phyloP scores from a whole-genome alignment of 2,888 invertebrate genomes.

The Ctena decussata region DNA sequence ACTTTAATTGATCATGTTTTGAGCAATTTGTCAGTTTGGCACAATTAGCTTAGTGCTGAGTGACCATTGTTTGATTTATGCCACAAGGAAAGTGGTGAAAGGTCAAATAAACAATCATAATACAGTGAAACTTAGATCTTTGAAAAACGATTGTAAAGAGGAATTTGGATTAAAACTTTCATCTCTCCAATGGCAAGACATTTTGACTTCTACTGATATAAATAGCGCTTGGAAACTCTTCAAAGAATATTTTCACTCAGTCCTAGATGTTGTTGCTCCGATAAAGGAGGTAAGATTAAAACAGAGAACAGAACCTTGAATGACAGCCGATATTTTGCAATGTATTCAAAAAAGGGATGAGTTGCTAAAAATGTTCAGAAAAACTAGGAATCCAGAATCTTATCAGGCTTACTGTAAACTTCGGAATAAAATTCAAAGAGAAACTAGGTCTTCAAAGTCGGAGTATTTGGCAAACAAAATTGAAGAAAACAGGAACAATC shows the following conservation, averaged over 20 bases:
- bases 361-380: constrained; percentile 11
- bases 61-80: no score
- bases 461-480: constrained; percentile 11
- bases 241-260: constrained; percentile 14
- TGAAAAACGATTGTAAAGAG: no score
- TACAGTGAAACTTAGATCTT: no score
- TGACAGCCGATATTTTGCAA: constrained; percentile 14
- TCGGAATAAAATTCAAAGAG: constrained; percentile 15
- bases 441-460: background rate
- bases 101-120: no score
- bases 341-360: constrained; percentile 2
- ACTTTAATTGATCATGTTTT: no score
- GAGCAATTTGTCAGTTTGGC: no score
- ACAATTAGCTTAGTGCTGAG: no score
- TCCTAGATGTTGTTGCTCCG: constrained; percentile 15
- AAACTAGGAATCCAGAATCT: background rate
- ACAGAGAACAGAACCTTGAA: constrained; percentile 16
- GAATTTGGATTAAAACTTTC: no score
- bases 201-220: no score
- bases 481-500: constrained; percentile 16
- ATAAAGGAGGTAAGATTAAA: constrained; percentile 16
- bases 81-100: no score
- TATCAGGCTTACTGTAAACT: background rate
- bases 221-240: no score
- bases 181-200: no score